A percentile compares a stretch with the other conserved stretches of the same genome.
phyloP scores from a whole-genome alignment of 2,888 invertebrate genomes.

The Platycheirus albimanus region DNA sequence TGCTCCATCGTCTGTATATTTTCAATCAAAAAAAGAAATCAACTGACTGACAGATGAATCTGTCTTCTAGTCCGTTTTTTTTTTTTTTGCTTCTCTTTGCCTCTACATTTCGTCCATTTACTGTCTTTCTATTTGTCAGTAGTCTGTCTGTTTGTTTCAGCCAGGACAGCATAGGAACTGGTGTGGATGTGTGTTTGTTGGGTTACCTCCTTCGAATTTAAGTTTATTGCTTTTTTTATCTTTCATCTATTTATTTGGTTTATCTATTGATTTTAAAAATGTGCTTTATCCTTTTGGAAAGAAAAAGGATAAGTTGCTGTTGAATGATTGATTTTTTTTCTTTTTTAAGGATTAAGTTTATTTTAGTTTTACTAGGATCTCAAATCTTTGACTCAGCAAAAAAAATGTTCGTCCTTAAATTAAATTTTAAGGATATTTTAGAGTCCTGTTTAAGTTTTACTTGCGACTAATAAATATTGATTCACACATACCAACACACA shows the following conservation, averaged over 20 bases:
- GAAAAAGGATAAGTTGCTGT: constrained; percentile 50
- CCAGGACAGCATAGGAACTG: neutral
- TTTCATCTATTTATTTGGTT: constrained; percentile 51
- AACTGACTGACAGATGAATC: constrained; percentile 73
- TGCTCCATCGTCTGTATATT: constrained; percentile 31
- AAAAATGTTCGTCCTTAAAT: constrained; percentile 2
- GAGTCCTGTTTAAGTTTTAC: neutral
- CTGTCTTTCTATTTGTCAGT: constrained; percentile 33
- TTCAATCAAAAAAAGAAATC: constrained; percentile 71
- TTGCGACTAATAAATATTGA: constrained; percentile 14
- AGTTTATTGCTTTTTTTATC: constrained; percentile 59
- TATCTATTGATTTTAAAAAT: constrained; percentile 40
- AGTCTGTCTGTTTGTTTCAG: constrained; percentile 8
- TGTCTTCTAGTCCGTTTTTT: constrained; percentile 52
- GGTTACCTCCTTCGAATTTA: constrained; percentile 40
- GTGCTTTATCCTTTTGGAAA: constrained; percentile 1
- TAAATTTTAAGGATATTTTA: constrained; percentile 26
- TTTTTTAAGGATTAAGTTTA: constrained; percentile 38
- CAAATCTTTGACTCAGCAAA: neutral
- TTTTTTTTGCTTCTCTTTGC: neutral
- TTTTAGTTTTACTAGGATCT: constrained; percentile 40
- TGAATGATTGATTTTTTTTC: constrained; percentile 64
- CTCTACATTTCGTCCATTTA: constrained; percentile 34
- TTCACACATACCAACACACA: constrained; percentile 3
- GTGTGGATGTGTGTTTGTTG: constrained; percentile 16